Base-by-base conservation (phyloP, 2,888 invertebrate genomes). In the Drosophila subsilvestris region DNA sequence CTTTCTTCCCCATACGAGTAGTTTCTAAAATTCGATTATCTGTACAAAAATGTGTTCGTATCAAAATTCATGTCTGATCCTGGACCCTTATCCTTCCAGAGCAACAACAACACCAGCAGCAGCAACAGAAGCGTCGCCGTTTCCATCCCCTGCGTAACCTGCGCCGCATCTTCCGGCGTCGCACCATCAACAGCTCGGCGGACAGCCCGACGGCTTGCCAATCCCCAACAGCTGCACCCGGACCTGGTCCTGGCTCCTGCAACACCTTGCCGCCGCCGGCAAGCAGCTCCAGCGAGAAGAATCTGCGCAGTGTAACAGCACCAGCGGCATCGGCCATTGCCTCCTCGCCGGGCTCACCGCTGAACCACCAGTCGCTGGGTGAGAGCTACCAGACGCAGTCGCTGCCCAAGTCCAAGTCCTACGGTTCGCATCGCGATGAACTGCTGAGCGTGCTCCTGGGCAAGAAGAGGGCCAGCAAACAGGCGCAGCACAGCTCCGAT, bases 81-180 rank as follows among this genome's bases (percentile, higher is more conserved):
- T 63, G 3, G 32, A 7, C n/a, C 49, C 18, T 53, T 47, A 25
- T 61, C 51, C 45, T 66, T 78, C 43, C 65, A 92, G 92, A 92
- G 66, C 91, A 90, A 83, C 91, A 91, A 74, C 90, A 91, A 67
- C 89, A 89, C 82, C 90, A 91, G 67, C 90, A 90, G 79, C 91
- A 92, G 73, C 91, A 90, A 80, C 91, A 91, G 71, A 92, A 92
- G 79, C 89, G 92, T 32, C 90, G 92, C 51, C 90, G 92, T 66
- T 92, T 92, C 76, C 91, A 92, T 87, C 92, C 92, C 47, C 82
- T 92, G 44, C 90, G 92, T 45, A 92, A 92, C 85, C 80, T 92
- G 56, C 90, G 92, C 6, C 91, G 92, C 45, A 92, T 92, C 67
- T 92, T 92, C 75, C 92, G 92, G 1, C 90, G 92, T 51, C 91